Evolutionary conservation across 2,888 invertebrate species (phyloP), one percentile per base, ranked within the genome.

Genomic region (Gerris lacustris): DNA sequence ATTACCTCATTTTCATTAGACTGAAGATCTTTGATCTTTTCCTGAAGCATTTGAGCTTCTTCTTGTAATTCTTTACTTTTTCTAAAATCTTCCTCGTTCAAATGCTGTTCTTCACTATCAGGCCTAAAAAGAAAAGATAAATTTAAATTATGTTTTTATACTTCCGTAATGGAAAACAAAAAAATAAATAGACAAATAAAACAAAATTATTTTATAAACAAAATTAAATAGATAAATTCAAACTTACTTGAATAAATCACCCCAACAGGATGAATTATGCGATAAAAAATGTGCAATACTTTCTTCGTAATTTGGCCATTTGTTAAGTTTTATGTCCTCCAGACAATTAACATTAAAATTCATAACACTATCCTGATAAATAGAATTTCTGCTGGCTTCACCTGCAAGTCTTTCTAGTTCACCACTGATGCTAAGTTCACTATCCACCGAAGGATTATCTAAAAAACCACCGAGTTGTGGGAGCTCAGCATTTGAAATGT

Each of bases 1-100:
- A 31, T n/a, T 18, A 64, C 64, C 64, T 64, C 64, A 64, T 18
- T 64, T 64, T 64, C 64, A 64, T 64, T 64, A 31, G 18, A 64
- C 31, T 64, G 18, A 9, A 64, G 31, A 18, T 64, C 64, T n/a
- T 9, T n/a, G 31, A 64, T 64, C 17, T 64, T 64, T 64, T 64
- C 17, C 31, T 17, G 17, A n/a, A 64, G 31, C 31, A 64, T 64
- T 9, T n/a, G 7, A 9, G 64, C 64, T 31, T 64, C 64, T 17
- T 64, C 64, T 18, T 64, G 64, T 18, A 64, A 17, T 64, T 64
- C 64, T 64, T 18, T n/a, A 31, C 18, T 64, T 31, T 64, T 64
- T 17, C 64, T 64, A n/a, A n/a, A 9, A 64, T 64, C 64, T 64
- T 64, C 64, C 9, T 64, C 64, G 17, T 64, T 64, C 7, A 64